phyloP scores from a whole-genome alignment of 2,888 invertebrate genomes.

The Leptopilina myrica region DNA sequence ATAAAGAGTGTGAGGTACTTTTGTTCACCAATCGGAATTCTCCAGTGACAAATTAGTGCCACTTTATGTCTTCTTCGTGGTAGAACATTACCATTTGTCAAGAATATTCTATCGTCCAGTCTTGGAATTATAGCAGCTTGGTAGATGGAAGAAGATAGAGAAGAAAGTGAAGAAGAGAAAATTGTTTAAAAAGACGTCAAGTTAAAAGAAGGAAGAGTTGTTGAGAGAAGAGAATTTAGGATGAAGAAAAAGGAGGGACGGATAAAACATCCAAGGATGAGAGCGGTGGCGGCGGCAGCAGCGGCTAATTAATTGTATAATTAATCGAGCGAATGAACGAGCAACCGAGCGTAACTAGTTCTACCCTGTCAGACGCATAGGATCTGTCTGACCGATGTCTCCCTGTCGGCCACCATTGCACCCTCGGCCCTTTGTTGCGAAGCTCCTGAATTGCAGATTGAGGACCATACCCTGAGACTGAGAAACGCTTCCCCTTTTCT shows the following conservation, averaged over 20 bases:
- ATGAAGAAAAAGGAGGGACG: slow-evolving; percentile 44
- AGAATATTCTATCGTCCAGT: slow-evolving; percentile 28
- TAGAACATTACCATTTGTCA: slow-evolving; percentile 39
- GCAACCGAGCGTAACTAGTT: slow-evolving; percentile 61
- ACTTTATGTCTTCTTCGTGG: slow-evolving; percentile 11
- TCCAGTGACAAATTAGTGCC: slow-evolving; percentile 33
- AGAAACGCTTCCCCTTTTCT: slow-evolving; percentile 31
- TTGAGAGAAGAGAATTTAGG: slow-evolving; percentile 32
- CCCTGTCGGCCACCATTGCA: slow-evolving; percentile 57
- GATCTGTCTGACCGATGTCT: slow-evolving; percentile 63
- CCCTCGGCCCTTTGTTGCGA: slow-evolving; percentile 57
- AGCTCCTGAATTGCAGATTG: slow-evolving; percentile 51
- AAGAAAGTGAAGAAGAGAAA: neutral
- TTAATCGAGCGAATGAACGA: slow-evolving; percentile 63
- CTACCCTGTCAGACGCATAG: slow-evolving; percentile 60
- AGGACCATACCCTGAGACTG: neutral
- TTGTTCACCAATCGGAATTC: slow-evolving; percentile 38
- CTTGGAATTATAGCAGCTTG: neutral
- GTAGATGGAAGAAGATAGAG: neutral
- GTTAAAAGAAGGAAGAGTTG: slow-evolving; percentile 6
- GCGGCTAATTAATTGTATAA: slow-evolving; percentile 64
- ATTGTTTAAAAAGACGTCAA: neutral
- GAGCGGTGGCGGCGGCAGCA: slow-evolving; percentile 37
- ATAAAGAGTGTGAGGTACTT: neutral
- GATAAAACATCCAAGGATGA: slow-evolving; percentile 48